phyloP scores from a whole-genome alignment of 2,888 invertebrate genomes.

The Tanytarsus gracilentus region DNA sequence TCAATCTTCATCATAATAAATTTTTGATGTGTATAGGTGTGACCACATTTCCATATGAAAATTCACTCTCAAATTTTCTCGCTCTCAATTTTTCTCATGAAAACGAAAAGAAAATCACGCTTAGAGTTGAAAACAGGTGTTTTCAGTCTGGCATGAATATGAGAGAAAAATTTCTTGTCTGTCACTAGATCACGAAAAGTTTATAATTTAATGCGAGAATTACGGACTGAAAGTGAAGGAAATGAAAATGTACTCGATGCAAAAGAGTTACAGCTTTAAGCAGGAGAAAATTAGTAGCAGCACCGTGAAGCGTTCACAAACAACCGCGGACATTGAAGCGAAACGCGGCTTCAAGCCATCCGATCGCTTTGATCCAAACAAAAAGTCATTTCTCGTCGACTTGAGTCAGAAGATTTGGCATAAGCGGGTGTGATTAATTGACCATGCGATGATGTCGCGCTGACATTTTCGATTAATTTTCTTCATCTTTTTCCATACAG shows the following conservation, averaged over 20 bases:
- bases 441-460: background rate
- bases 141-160: too few species aligned
- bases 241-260: conserved; percentile 19
- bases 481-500: conserved; percentile 26
- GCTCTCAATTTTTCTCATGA: background rate
- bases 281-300: conserved; percentile 8
- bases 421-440: conserved; percentile 49
- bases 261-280: conserved; percentile 16
- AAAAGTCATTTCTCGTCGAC: conserved; percentile 68
- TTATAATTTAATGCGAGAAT: background rate
- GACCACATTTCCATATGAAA: background rate
- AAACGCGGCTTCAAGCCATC: conserved; percentile 77
- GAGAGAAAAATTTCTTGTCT: too few species aligned
- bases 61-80: background rate
- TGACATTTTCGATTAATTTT: conserved; percentile 30
- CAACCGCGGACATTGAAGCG: conserved; percentile 48
- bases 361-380: conserved; percentile 67
- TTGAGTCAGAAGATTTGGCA: conserved; percentile 66
- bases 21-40: background rate
- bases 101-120: background rate
- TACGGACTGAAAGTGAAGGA: background rate
- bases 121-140: conserved; percentile 12
- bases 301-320: conserved; percentile 38
- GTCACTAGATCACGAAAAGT: too few species aligned
- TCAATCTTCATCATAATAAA: background rate